These are phyloP conservation scores for Microtus oregoni DNA, from an alignment of 2,113 vertebrate genomes.

Conservation along the genomic window DNA sequence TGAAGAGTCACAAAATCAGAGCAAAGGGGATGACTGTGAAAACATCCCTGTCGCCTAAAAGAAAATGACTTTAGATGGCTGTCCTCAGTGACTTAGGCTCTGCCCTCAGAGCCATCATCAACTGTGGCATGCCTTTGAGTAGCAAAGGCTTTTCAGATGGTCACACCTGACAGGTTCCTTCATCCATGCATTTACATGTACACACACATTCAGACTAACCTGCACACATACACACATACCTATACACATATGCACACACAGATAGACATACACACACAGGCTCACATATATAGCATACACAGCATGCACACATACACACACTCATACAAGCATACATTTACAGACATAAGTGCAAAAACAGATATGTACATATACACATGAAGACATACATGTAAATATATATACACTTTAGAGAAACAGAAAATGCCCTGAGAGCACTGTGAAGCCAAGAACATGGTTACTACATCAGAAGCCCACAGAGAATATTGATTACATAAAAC, in stretches of 20 bases:
- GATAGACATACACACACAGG: not conserved
- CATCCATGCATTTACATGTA: not conserved
- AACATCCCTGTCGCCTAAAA: fast-evolving
- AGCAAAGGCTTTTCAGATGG: fast-evolving
- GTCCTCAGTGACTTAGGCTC: fast-evolving
- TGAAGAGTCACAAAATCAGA: not conserved
- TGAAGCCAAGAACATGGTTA: not conserved
- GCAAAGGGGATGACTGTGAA: not conserved
- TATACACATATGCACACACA: not conserved
- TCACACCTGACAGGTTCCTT: not conserved
- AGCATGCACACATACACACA: not conserved
- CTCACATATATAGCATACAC: not conserved
- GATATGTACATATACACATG: too few relatives aligned
- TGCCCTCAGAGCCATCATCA: not conserved
- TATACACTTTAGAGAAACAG: not conserved
- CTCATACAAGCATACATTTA: too few relatives aligned
- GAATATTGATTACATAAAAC: not conserved
- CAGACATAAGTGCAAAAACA: not conserved
- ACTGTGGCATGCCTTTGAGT: fast-evolving
- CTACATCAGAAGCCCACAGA: not conserved
- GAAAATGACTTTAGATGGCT: fast-evolving
- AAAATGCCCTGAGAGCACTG: not conserved
- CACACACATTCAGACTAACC: not conserved
- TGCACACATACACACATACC: not conserved
- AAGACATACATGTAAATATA: not conserved